phyloP scores from a whole-genome alignment of 2,888 invertebrate genomes.

The Terebella lapidaria region DNA sequence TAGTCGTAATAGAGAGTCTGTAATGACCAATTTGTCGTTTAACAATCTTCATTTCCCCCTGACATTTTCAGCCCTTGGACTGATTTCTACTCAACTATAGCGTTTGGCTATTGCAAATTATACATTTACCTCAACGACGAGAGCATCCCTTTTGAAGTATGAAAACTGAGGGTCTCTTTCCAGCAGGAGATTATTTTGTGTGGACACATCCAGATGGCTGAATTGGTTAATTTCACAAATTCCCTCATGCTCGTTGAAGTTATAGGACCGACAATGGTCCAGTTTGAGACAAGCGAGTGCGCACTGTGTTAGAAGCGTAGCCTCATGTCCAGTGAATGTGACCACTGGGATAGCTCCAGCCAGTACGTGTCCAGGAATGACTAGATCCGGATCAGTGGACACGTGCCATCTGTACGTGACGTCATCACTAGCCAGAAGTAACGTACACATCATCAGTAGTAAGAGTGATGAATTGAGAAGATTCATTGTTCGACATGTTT shows the following conservation, averaged over 20 bases:
- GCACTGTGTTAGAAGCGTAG: not conserved
- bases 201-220: not conserved
- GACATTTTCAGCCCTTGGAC: too few relatives aligned
- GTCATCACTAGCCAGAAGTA: not conserved
- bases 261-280: not conserved
- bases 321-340: not conserved
- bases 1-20: too few relatives aligned
- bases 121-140: not conserved
- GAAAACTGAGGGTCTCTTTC: not conserved
- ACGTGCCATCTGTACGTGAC: not conserved
- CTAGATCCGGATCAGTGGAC: not conserved
- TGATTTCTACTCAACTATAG: too few relatives aligned
- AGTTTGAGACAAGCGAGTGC: not conserved
- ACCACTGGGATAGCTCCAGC: not conserved
- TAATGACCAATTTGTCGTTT: too few relatives aligned
- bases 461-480: too few relatives aligned
- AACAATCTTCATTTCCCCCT: too few relatives aligned
- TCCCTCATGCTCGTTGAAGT: not conserved
- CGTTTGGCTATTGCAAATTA: too few relatives aligned
- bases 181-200: not conserved
- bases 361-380: not conserved
- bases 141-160: not conserved
- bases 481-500: too few relatives aligned
- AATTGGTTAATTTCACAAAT: not conserved
- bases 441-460: not conserved